A percentile compares a stretch with the other conserved stretches of the same genome.
These are phyloP conservation scores for Rissa tridactyla DNA, from an alignment of 2,113 vertebrate genomes.

Conservation along the genomic window DNA sequence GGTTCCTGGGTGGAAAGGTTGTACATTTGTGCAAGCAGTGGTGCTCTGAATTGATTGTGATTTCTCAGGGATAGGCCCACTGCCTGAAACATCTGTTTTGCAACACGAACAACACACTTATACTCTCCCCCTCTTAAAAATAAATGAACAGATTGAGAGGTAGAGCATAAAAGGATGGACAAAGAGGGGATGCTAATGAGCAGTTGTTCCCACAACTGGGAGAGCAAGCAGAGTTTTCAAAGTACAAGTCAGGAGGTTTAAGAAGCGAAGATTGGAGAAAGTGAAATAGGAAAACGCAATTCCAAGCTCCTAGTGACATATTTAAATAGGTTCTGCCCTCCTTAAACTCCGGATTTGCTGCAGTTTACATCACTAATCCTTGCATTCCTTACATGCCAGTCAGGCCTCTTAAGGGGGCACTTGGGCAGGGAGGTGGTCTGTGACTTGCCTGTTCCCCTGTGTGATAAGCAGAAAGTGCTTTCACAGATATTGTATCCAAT, in stretches of 20 bases:
- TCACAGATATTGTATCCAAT: not conserved
- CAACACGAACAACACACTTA: not conserved
- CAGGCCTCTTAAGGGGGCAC: slow-evolving; percentile 37
- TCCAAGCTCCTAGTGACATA: not conserved
- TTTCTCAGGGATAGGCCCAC: not conserved
- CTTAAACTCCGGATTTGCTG: not conserved
- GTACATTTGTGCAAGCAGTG: not conserved
- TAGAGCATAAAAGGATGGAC: not conserved
- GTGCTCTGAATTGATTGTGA: not conserved
- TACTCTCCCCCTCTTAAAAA: not conserved
- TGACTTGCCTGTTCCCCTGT: not conserved
- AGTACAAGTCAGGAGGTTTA: not conserved
- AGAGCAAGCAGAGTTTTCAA: not conserved
- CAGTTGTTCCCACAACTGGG: fast-evolving
- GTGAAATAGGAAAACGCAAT: not conserved
- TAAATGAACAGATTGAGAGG: not conserved
- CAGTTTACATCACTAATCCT: slow-evolving; percentile 54
- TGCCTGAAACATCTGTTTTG: not conserved
- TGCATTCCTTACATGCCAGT: slow-evolving; percentile 55
- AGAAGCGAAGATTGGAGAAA: not conserved
- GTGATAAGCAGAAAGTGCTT: not conserved
- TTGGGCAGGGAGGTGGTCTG: slow-evolving; percentile 12
- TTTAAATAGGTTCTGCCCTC: not conserved
- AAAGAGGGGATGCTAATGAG: not conserved
- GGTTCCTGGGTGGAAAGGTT: not conserved